A percentile compares a stretch with the other conserved stretches of the same genome.
phyloP scores from a whole-genome alignment of 2,113 vertebrate genomes.

The Eublepharis macularius region DNA sequence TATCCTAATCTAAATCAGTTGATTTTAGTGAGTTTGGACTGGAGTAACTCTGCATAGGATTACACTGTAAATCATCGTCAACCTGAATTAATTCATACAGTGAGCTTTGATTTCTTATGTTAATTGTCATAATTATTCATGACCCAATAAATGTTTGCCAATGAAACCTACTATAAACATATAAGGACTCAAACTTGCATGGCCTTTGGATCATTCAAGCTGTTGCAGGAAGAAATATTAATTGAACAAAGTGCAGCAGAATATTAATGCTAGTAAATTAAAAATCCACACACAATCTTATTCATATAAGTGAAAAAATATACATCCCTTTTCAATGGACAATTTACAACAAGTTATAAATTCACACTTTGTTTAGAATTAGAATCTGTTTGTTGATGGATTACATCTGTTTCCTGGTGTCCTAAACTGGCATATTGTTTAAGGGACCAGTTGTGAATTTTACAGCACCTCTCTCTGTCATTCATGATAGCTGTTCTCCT shows the following conservation, averaged over 20 bases:
- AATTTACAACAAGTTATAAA: background rate
- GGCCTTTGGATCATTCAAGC: background rate
- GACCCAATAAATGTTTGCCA: background rate
- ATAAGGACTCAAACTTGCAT: background rate
- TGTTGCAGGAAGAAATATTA: background rate
- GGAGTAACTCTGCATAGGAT: too few species aligned
- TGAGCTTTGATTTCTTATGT: background rate
- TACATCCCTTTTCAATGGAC: background rate
- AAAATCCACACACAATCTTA: background rate
- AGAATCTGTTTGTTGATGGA: slow-evolving; percentile 1
- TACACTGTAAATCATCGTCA: background rate
- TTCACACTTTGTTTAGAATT: slow-evolving; percentile 9
- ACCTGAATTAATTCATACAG: background rate
- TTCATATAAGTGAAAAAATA: slow-evolving; percentile 3
- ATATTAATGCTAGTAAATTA: background rate
- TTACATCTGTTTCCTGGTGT: background rate
- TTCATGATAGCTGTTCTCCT: background rate
- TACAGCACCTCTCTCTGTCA: background rate
- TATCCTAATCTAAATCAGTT: too few species aligned
- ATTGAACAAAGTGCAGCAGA: background rate
- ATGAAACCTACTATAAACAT: background rate
- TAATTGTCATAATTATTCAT: background rate
- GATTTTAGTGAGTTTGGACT: too few species aligned
- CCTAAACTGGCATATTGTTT: background rate
- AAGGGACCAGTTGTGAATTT: background rate